A percentile compares a stretch with the other conserved stretches of the same genome.
These are phyloP conservation scores for Magallana nippona DNA, from an alignment of 2,888 invertebrate genomes.

Conservation along the genomic window DNA sequence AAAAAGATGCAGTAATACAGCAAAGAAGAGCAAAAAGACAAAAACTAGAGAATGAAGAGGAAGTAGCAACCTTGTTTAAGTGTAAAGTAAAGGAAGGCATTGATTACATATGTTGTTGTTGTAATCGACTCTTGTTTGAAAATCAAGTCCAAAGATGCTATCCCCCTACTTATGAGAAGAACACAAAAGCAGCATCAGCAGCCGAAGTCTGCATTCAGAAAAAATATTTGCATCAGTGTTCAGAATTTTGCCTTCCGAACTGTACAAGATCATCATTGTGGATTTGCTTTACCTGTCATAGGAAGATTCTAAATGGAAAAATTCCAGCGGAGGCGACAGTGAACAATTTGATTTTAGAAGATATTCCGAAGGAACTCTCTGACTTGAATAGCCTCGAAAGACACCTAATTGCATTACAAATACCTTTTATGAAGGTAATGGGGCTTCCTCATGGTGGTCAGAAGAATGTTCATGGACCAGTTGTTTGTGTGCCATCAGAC, in stretches of 20 bases:
- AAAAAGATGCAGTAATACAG: neutral
- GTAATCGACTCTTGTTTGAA: conserved; percentile 39
- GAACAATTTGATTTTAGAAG: conserved; percentile 40
- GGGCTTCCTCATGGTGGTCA: conserved; percentile 56
- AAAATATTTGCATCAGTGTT: conserved; percentile 16
- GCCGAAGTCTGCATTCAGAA: conserved; percentile 2
- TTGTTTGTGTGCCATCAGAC: conserved; percentile 57
- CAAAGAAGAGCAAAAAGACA: neutral
- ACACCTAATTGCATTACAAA: conserved; percentile 51
- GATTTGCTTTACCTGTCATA: conserved; percentile 43
- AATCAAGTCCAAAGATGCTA: conserved; percentile 43
- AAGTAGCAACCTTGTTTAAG: conserved; percentile 37
- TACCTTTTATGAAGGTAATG: conserved; percentile 59
- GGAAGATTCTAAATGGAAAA: conserved; percentile 38
- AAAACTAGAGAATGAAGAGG: neutral
- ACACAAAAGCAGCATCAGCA: neutral
- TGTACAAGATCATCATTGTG: conserved; percentile 29
- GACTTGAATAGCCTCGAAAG: conserved; percentile 55
- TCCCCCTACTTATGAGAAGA: neutral
- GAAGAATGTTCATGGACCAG: conserved; percentile 55
- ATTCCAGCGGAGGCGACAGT: conserved; percentile 35
- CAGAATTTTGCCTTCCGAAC: neutral
- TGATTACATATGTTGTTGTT: conserved; percentile 42
- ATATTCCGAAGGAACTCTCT: conserved; percentile 48
- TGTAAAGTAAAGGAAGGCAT: conserved; percentile 33